Percentiles rank a stretch among this genome's conserved stretches.
Conservation (phyloP, 2,797 vertebrate genomes). For the Tauraco hartlaubi region DNA sequence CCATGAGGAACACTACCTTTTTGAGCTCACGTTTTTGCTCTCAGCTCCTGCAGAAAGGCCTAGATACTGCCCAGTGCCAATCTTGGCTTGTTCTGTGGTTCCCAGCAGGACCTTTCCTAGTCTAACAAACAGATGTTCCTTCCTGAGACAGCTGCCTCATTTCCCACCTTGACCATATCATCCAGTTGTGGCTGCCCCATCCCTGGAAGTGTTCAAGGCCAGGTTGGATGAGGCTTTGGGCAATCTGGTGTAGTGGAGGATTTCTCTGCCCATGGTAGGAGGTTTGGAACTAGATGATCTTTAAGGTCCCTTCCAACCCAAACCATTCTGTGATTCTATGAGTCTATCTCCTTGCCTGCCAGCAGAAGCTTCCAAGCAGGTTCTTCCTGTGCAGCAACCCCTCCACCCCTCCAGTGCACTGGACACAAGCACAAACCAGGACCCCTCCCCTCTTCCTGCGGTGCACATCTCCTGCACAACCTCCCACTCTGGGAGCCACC, state of each 20-base stretch:
- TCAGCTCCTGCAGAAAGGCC: neutral
- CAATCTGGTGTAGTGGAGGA: no score
- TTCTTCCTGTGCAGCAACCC: neutral
- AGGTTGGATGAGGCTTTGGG: no score
- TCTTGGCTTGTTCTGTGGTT: neutral
- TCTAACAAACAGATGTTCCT: neutral
- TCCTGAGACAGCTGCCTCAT: neutral
- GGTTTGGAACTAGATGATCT: no score
- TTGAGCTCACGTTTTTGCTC: neutral
- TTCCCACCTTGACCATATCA: neutral
- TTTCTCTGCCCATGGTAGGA: no score
- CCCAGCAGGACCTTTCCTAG: neutral
- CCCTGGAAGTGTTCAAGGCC: no score
- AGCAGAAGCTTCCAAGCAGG: neutral
- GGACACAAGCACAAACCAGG: neutral
- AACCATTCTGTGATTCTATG: no score
- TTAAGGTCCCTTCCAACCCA: no score
- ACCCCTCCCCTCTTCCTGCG: neutral
- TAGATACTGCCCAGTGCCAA: neutral
- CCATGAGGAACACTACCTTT: neutral
- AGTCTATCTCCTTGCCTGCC: neutral
- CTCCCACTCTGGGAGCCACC: neutral
- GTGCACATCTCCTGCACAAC: neutral
- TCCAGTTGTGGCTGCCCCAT: no score
- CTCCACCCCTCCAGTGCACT: neutral